These are phyloP conservation scores for Phataginus tricuspis DNA, from an alignment of 2,797 vertebrate genomes.

Conservation along the genomic window DNA sequence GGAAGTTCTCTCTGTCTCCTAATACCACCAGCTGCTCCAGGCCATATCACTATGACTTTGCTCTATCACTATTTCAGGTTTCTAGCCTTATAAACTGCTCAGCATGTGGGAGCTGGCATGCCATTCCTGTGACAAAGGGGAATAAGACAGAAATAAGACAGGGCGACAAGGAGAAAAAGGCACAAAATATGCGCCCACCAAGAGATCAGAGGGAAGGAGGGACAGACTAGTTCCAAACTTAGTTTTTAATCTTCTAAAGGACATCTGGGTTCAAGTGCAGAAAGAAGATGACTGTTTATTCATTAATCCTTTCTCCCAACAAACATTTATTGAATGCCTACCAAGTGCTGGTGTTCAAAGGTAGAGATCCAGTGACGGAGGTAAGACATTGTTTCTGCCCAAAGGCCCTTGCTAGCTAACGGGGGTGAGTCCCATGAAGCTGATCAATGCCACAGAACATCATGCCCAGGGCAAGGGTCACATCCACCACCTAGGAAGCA, in stretches of 20 bases:
- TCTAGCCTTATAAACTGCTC: neutral
- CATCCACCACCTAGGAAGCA: neutral
- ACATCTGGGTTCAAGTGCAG: neutral
- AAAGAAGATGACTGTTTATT: neutral
- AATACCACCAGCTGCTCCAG: neutral
- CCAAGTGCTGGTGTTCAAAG: neutral
- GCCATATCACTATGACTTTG: neutral
- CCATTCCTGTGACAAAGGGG: slow-evolving; percentile 23
- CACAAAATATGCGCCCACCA: neutral
- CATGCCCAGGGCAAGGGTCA: neutral
- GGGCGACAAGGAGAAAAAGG: neutral
- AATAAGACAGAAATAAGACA: slow-evolving; percentile 9
- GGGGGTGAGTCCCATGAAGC: neutral
- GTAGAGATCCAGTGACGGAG: neutral
- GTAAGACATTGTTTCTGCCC: neutral
- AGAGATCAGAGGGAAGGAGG: neutral
- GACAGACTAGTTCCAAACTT: neutral
- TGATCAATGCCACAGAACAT: neutral
- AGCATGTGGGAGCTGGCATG: neutral
- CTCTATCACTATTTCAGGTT: neutral
- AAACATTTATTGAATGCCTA: slow-evolving; percentile 49
- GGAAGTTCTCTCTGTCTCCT: neutral
- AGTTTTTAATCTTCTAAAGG: neutral
- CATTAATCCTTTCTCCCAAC: neutral
- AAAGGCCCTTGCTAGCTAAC: neutral